These are phyloP conservation scores for Chesias legatella DNA, from an alignment of 2,888 invertebrate genomes.

Conservation along the genomic window DNA sequence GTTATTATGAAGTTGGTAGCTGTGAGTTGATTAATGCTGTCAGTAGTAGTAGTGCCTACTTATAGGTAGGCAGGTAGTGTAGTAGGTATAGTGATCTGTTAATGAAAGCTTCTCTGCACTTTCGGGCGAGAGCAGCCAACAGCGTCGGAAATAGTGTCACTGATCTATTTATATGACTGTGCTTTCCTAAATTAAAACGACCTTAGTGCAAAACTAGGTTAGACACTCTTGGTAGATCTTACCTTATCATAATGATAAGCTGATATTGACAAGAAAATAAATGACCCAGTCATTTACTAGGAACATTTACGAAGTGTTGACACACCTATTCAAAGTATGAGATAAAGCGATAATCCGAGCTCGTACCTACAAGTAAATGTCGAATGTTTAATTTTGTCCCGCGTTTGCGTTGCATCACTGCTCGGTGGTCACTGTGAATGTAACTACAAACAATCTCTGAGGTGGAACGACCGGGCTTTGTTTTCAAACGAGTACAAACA, in stretches of 20 bases:
- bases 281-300: conserved; percentile 43
- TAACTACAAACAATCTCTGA: conserved; percentile 64
- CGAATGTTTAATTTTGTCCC: conserved; percentile 65
- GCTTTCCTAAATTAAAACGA: conserved; percentile 38
- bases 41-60: neutral
- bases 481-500: conserved; percentile 61
- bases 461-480: conserved; percentile 46
- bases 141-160: conserved; percentile 53
- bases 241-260: conserved; percentile 59
- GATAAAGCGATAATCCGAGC: conserved; percentile 41
- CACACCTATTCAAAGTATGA: conserved; percentile 34
- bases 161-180: conserved; percentile 51
- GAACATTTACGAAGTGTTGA: conserved; percentile 32
- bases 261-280: conserved; percentile 48
- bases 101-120: conserved; percentile 2
- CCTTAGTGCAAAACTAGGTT: conserved; percentile 57
- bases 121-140: conserved; percentile 11
- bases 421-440: conserved; percentile 35
- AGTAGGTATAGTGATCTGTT: neutral
- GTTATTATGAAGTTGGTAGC: neutral
- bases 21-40: neutral
- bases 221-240: conserved; percentile 31
- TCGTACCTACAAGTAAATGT: conserved; percentile 45
- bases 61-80: neutral
- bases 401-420: conserved; percentile 60